phyloP scores from a whole-genome alignment of 1,140 invertebrate species.

The Tetragnatha versicolor region DNA sequence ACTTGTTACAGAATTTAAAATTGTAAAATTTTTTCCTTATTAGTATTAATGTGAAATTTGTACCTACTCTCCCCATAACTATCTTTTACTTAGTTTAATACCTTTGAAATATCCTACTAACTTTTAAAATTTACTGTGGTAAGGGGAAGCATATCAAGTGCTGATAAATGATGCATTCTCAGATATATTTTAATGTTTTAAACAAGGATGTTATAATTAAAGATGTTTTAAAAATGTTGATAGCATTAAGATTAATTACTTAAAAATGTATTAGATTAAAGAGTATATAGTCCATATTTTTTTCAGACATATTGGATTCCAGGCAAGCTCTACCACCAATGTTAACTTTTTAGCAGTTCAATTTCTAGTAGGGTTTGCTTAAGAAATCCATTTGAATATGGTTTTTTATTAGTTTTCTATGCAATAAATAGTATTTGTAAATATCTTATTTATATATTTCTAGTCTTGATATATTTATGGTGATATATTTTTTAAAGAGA shows the following conservation, averaged over 20 bases:
- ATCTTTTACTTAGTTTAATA: too few relatives aligned
- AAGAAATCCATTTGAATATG: slow-evolving; percentile 13
- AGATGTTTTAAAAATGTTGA: neutral
- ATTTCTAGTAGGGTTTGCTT: neutral
- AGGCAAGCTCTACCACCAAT: slow-evolving; percentile 29
- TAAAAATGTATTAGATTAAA: neutral
- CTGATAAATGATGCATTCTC: neutral
- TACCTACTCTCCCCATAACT: too few relatives aligned
- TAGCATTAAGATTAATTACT: neutral
- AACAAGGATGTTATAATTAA: neutral
- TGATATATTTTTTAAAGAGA: slow-evolving; percentile 21
- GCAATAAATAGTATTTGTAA: slow-evolving; percentile 46
- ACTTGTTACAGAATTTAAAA: too few relatives aligned
- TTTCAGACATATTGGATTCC: slow-evolving; percentile 45
- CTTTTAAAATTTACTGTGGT: neutral
- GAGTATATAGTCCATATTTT: neutral
- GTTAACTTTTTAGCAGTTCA: slow-evolving; percentile 42
- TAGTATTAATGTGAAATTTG: too few relatives aligned
- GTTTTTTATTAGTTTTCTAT: slow-evolving; percentile 39
- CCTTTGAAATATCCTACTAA: neutral
- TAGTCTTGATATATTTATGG: slow-evolving; percentile 34
- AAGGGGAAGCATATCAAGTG: neutral
- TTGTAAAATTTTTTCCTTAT: too few relatives aligned
- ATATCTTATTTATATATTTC: slow-evolving; percentile 47
- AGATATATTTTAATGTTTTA: neutral